phyloP scores from a whole-genome alignment of 2,888 invertebrate species.

The Xylophagus ater region DNA sequence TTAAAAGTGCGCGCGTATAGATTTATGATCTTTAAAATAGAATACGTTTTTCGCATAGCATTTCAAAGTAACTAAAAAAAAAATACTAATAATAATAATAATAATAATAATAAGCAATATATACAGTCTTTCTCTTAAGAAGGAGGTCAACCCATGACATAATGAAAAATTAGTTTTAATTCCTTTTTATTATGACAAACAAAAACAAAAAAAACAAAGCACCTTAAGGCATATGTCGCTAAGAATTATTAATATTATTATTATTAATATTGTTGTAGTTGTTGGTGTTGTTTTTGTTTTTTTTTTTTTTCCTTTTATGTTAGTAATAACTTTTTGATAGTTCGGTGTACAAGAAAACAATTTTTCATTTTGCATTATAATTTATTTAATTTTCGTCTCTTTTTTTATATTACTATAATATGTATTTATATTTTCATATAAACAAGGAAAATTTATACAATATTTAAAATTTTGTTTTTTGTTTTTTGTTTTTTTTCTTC shows the following conservation, averaged over 20 bases:
- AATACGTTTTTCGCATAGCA: too few species aligned
- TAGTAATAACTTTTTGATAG: conserved; percentile 1
- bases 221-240: too few species aligned
- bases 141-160: background rate
- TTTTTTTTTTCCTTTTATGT: too few species aligned
- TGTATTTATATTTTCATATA: too few species aligned
- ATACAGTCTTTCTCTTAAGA: background rate
- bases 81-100: conserved; percentile 1
- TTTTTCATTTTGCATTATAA: conserved; percentile 24
- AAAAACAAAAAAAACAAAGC: too few species aligned
- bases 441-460: too few species aligned
- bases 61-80: conserved; percentile 1
- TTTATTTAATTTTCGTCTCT: conserved; percentile 10
- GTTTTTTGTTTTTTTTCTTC: too few species aligned
- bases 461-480: too few species aligned
- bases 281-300: conserved; percentile 4
- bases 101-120: background rate
- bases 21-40: conserved; percentile 1
- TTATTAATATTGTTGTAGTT: too few species aligned
- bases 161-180: conserved; percentile 10
- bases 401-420: too few species aligned
- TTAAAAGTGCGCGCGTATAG: background rate
- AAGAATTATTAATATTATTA: too few species aligned
- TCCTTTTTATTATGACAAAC: too few species aligned
- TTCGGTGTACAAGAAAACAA: conserved; percentile 20